Evolutionary conservation across 1,140 invertebrate genomes (phyloP), one percentile per base, ranked within the genome.

Genomic region (Brachystomella parvula): DNA sequence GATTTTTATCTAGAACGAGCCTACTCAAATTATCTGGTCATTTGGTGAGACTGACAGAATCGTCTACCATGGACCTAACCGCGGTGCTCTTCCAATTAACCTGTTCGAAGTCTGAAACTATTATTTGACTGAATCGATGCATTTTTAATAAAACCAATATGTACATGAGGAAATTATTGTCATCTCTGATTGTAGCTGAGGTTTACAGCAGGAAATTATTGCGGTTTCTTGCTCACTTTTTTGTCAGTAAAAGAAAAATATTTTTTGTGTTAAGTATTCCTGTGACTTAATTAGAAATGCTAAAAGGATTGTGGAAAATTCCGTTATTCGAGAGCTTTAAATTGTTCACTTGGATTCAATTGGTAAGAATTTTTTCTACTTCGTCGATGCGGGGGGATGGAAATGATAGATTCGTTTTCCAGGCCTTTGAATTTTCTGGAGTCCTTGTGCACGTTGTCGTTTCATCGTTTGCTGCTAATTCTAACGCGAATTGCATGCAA

Each of bases 21-120:
- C 12, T 12, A 69, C 30, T 6, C 47, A 47, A 32, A 35, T 69
- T 24, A 69, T 69, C 30, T 69, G 68, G 68, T 47, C 64, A 0
- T 47, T 63, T 33, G 68, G 68, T 2, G 2, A 19, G 30, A 58
- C 64, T 33, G 68, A 69, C 49, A 3, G 0, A 15, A 63, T 69
- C 30, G 17, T 15, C 12, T 69, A 66, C 35, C 68, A 69, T 59
- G 47, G 64, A 2, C 26, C 1, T 28, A 63, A 58, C 29, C 26
- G 64, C 33, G 68, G 68, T 26, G 58, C 33, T 26, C 32, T 35
- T 19, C 21, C 60, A 0, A 59, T 65, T 21, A 65, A 65, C 49
- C 12, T 66, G 6, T 29, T 69, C 26, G 68, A 69, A 32, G 59
- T 58, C 6, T 47, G 57, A 39, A 47, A 31, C 19, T 59, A 53